These are phyloP conservation scores for Drosophila acutilabella DNA, from an alignment of 2,888 invertebrate genomes.

Conservation along the genomic window DNA sequence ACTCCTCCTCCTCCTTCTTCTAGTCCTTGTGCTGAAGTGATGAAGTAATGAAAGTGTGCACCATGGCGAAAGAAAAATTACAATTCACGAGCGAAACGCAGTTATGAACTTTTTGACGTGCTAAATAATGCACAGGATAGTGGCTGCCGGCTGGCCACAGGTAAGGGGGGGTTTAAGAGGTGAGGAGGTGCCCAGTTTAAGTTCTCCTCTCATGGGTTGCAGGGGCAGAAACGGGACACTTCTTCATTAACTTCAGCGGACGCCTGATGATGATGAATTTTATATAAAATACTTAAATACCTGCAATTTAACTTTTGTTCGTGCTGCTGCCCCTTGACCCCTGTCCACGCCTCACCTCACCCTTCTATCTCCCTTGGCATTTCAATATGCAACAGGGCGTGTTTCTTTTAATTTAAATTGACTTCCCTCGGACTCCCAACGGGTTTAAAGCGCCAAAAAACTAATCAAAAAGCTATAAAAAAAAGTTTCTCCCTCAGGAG, in stretches of 20 bases:
- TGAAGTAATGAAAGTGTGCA: slow-evolving; percentile 75
- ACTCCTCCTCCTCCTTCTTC: neutral
- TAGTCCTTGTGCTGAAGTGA: slow-evolving; percentile 51
- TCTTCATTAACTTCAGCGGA: slow-evolving; percentile 69
- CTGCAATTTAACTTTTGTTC: slow-evolving; percentile 82
- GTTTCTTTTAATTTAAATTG: slow-evolving; percentile 76
- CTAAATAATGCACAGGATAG: slow-evolving; percentile 73
- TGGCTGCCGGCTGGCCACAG: slow-evolving; percentile 40
- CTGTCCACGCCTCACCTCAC: neutral
- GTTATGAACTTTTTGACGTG: slow-evolving; percentile 79
- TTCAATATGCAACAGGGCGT: slow-evolving; percentile 68
- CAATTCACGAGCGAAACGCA: slow-evolving; percentile 74
- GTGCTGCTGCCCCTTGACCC: neutral
- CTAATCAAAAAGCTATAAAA: slow-evolving; percentile 68
- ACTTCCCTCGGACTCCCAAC: slow-evolving; percentile 60
- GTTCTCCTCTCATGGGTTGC: neutral
- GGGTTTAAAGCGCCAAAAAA: slow-evolving; percentile 76
- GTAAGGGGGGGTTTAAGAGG: neutral
- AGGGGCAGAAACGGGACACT: slow-evolving; percentile 15
- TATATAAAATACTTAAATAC: slow-evolving; percentile 83
- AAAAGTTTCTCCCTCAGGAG: slow-evolving; percentile 16
- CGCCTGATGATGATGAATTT: slow-evolving; percentile 77
- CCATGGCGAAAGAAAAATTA: slow-evolving; percentile 73
- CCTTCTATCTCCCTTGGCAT: slow-evolving; percentile 29
- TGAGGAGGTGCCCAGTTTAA: neutral